phyloP scores from a whole-genome alignment of 2,113 vertebrate genomes.

The Arenaria interpres region DNA sequence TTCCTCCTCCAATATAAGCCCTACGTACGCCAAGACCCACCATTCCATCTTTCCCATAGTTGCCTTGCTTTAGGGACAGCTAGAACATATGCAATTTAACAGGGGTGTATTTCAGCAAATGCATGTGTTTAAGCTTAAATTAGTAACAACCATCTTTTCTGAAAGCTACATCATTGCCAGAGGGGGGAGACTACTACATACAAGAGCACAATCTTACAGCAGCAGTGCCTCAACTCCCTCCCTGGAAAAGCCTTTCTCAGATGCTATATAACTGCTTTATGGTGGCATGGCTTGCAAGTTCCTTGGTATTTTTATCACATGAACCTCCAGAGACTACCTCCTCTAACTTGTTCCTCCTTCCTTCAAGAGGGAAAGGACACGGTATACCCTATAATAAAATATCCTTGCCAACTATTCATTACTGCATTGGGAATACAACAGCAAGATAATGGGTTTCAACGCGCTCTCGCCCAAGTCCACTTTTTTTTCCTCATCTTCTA shows the following conservation, averaged over 20 bases:
- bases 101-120: not conserved
- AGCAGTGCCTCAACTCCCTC: not conserved
- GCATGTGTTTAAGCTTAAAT: not conserved
- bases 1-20: not conserved
- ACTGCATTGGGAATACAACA: not conserved
- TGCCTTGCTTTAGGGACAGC: not conserved
- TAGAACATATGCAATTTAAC: not conserved
- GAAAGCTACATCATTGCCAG: conserved; percentile 52
- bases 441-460: not conserved
- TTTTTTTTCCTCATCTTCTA: not conserved
- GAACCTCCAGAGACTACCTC: conserved; percentile 16
- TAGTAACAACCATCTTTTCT: not conserved
- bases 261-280: not conserved
- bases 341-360: not conserved
- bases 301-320: conserved; percentile 22
- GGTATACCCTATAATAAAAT: not conserved
- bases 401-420: not conserved
- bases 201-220: not conserved
- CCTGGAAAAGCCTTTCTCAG: not conserved
- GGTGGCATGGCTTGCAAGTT: not conserved
- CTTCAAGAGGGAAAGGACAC: conserved; percentile 10
- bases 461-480: not conserved
- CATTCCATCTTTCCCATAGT: not conserved
- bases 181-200: conserved; percentile 67
- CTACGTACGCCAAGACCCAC: not conserved